Percentiles rank a stretch among this genome's conserved stretches.
phyloP scores from a whole-genome alignment of 2,888 invertebrate genomes.

The Liposcelis brunnea region DNA sequence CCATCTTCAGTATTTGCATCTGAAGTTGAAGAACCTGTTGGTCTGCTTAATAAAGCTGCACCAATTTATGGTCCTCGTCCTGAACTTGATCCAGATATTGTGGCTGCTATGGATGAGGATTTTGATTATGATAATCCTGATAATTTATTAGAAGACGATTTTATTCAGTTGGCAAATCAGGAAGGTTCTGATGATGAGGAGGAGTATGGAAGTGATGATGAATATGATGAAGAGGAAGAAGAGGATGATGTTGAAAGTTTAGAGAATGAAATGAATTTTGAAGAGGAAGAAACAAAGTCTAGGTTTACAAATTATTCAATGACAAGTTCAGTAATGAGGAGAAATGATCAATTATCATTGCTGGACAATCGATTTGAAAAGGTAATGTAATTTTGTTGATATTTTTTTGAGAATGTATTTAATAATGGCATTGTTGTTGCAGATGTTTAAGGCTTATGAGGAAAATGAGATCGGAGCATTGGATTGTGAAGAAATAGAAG shows the following conservation, averaged over 20 bases:
- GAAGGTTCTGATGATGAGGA: slow-evolving; percentile 20
- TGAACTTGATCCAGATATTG: slow-evolving; percentile 79
- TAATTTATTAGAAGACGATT: slow-evolving; percentile 81
- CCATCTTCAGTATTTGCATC: slow-evolving; percentile 84
- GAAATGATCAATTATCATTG: slow-evolving; percentile 65
- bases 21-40: slow-evolving; percentile 67
- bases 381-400: no score
- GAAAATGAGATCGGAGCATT: slow-evolving; percentile 77
- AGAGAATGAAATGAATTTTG: slow-evolving; percentile 21
- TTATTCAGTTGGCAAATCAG: slow-evolving; percentile 63
- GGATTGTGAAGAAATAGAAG: slow-evolving; percentile 83
- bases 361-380: slow-evolving; percentile 81
- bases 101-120: slow-evolving; percentile 86
- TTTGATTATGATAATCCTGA: slow-evolving; percentile 70
- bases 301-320: slow-evolving; percentile 87
- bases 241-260: slow-evolving; percentile 28
- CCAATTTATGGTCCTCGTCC: slow-evolving; percentile 39
- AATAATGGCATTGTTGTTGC: slow-evolving; percentile 15
- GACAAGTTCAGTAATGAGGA: slow-evolving; percentile 73
- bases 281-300: slow-evolving; percentile 64
- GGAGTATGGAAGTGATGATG: no score
- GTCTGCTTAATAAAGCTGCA: slow-evolving; percentile 65
- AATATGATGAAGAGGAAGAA: no score
- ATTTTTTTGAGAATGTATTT: no score
- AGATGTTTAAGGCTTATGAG: slow-evolving; percentile 69